These are phyloP conservation scores for Lagopus leucura DNA, from an alignment of 2,113 vertebrate genomes.

Conservation along the genomic window DNA sequence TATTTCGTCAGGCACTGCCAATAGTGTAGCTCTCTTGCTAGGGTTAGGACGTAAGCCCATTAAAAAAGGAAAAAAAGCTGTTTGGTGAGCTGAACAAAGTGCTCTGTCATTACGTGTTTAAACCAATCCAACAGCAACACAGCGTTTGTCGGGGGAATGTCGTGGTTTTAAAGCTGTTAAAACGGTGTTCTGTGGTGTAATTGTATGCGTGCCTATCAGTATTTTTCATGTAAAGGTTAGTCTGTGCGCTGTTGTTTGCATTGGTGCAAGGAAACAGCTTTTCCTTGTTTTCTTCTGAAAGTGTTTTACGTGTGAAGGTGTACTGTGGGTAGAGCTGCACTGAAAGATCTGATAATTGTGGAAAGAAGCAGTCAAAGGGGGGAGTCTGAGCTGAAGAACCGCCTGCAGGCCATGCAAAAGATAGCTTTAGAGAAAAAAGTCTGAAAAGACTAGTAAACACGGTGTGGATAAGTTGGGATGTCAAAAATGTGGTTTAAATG, in stretches of 20 bases:
- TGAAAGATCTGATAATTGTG: not conserved
- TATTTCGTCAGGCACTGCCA: not conserved
- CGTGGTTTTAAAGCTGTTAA: not conserved
- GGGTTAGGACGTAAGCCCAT: not conserved
- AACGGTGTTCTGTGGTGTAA: not conserved
- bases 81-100: not conserved
- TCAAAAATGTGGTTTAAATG: not conserved
- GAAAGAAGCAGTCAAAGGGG: not conserved
- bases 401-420: not conserved
- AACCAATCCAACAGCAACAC: not conserved
- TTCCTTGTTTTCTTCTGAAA: not conserved
- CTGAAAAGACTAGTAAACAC: not conserved
- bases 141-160: not conserved
- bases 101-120: not conserved
- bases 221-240: not conserved
- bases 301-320: not conserved
- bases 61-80: not conserved
- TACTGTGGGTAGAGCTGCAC: not conserved
- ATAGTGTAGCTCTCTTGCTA: not conserved
- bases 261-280: not conserved
- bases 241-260: not conserved
- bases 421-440: not conserved
- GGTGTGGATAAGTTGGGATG: not conserved
- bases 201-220: not conserved
- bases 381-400: too few species aligned